Evolutionary conservation across 2,797 vertebrate species (phyloP).

Genomic region (Coreius guichenoti): DNA sequence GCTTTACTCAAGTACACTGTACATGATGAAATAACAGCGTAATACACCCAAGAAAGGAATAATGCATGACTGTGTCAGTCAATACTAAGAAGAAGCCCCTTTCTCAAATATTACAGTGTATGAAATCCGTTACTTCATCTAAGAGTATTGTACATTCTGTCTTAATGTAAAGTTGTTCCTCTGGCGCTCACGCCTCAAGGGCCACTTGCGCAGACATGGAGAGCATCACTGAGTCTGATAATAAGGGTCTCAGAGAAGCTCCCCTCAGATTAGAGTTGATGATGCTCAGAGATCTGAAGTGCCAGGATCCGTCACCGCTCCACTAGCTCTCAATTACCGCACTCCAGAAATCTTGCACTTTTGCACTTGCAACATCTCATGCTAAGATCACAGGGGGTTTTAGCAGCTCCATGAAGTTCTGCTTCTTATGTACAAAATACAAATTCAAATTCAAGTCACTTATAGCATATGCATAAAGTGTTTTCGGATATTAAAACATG

Average conservation of each 20-base stretch:
- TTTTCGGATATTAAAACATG: background rate
- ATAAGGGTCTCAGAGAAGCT: slow-evolving; percentile 36
- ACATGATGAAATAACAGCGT: slow-evolving; percentile 60
- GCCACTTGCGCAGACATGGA: slow-evolving; percentile 16
- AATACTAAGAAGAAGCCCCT: background rate
- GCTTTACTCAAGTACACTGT: slow-evolving; percentile 34
- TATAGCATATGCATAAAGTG: background rate
- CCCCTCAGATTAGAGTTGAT: slow-evolving; percentile 28
- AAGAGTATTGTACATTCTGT: slow-evolving; percentile 17
- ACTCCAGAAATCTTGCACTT: slow-evolving; percentile 12
- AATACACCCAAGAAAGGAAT: slow-evolving; percentile 44
- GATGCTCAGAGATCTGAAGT: slow-evolving; percentile 38
- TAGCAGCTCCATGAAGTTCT: background rate
- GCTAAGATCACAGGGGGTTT: slow-evolving; percentile 6
- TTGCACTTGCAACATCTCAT: slow-evolving; percentile 21
- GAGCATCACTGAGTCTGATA: slow-evolving; percentile 19
- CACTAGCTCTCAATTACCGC: slow-evolving; percentile 30
- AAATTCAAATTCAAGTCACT: background rate
- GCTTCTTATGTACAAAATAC: background rate
- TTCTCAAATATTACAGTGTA: background rate
- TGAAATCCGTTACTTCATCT: background rate
- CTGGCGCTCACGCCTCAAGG: slow-evolving; percentile 1
- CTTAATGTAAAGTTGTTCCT: slow-evolving; percentile 22
- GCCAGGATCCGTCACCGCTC: slow-evolving; percentile 20
- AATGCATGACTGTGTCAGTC: slow-evolving; percentile 25